phyloP scores from a whole-genome alignment of 2,797 vertebrate species.

The Euthynnus affinis region DNA sequence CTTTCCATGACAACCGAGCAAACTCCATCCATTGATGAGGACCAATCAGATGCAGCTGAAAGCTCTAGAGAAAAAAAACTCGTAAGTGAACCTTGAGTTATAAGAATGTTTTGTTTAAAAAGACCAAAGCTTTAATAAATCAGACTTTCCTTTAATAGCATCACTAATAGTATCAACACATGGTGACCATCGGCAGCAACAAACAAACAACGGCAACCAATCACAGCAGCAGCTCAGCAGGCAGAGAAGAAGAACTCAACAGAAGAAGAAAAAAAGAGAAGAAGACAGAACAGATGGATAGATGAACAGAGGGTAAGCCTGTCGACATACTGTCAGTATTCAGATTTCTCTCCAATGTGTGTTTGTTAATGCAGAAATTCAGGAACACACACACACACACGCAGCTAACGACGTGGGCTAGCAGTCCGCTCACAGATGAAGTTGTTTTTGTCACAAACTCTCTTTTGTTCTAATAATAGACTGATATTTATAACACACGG shows the following conservation, averaged over 20 bases:
- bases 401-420: constrained; percentile 1
- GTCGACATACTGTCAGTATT: constrained; percentile 27
- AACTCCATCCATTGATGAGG: no score
- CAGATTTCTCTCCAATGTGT: constrained; percentile 10
- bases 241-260: constrained; percentile 7
- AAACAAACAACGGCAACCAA: constrained; percentile 18
- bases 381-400: constrained; percentile 8
- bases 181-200: background rate
- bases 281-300: constrained; percentile 25
- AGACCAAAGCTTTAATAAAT: background rate
- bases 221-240: background rate
- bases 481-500: constrained; percentile 64
- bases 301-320: constrained; percentile 32
- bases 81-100: no score
- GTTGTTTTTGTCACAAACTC: constrained; percentile 63
- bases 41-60: no score
- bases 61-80: no score
- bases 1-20: no score
- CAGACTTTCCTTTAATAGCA: background rate
- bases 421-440: constrained; percentile 52
- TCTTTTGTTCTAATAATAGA: constrained; percentile 74
- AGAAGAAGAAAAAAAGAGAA: constrained; percentile 10
- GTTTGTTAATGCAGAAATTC: background rate
- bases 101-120: background rate
- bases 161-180: background rate